Evolutionary conservation across 2,797 vertebrate genomes (phyloP).

Genomic region (Tadarida brasiliensis): DNA sequence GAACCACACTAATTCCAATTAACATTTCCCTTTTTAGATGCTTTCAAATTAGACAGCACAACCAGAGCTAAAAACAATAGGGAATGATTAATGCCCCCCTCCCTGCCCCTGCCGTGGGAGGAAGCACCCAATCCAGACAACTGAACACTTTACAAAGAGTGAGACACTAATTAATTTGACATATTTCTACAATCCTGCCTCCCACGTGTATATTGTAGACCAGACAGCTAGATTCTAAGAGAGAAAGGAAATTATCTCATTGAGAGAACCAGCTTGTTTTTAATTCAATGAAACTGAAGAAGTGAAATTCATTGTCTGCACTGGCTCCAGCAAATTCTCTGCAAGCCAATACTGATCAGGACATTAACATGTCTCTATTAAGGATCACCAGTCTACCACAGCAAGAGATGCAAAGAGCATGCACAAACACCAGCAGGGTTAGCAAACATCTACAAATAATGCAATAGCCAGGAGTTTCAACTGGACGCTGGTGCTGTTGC

Average conservation of each 20-base stretch:
- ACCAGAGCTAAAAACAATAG: neutral
- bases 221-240: neutral
- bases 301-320: neutral
- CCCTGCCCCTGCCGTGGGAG: neutral
- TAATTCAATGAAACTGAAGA: neutral
- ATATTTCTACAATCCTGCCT: neutral
- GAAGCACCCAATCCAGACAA: neutral
- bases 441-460: accelerated
- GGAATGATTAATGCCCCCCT: neutral
- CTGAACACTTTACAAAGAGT: neutral
- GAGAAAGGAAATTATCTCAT: slow-evolving; percentile 28
- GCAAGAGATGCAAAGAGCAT: accelerated
- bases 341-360: neutral
- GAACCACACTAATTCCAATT: neutral
- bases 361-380: neutral
- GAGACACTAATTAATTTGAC: slow-evolving; percentile 35
- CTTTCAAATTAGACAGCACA: neutral
- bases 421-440: accelerated
- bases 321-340: neutral
- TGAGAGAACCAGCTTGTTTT: neutral
- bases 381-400: neutral
- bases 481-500: neutral
- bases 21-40: neutral
- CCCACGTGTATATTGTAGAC: neutral
- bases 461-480: accelerated